Evolutionary conservation across 2,888 invertebrate genomes (phyloP).

Genomic region (Metellina segmentata): DNA sequence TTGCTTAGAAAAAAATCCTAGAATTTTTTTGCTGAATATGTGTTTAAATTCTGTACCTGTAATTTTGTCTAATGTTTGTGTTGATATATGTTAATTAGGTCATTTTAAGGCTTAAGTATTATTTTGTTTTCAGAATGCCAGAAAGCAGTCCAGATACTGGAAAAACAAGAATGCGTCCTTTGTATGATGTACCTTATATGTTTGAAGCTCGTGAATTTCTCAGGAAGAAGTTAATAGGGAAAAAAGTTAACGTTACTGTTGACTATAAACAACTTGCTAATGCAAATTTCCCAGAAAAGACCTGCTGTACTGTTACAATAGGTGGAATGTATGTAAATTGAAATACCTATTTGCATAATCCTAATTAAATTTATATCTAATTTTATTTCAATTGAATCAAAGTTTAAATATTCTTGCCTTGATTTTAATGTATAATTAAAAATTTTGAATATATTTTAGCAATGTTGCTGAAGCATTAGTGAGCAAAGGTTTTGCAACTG

Average conservation of each 20-base stretch:
- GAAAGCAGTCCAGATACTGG: slow-evolving; percentile 75
- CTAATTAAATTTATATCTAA: neutral
- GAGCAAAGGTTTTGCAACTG: slow-evolving; percentile 93
- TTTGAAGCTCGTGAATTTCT: slow-evolving; percentile 98
- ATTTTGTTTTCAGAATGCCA: slow-evolving; percentile 80
- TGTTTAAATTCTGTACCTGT: too few relatives aligned
- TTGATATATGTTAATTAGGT: too few relatives aligned
- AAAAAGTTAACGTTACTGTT: slow-evolving; percentile 93
- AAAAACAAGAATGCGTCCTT: slow-evolving; percentile 86
- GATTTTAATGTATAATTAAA: neutral
- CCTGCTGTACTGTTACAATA: slow-evolving; percentile 94
- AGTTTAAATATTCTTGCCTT: neutral
- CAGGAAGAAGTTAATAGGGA: slow-evolving; percentile 96
- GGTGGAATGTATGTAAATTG: slow-evolving; percentile 86
- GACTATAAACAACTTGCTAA: slow-evolving; percentile 98
- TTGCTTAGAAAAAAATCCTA: neutral
- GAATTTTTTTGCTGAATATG: neutral
- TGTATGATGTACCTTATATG: slow-evolving; percentile 99
- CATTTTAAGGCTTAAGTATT: neutral
- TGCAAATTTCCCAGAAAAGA: slow-evolving; percentile 96
- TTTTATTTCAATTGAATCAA: neutral
- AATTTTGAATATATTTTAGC: slow-evolving; percentile 80
- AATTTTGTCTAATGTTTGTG: too few relatives aligned
- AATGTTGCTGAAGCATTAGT: slow-evolving; percentile 97
- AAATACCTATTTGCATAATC: neutral